Evolutionary conservation across 2,888 invertebrate species (phyloP), one percentile per base, ranked within the genome.

Genomic region (Calameuta filiformis): DNA sequence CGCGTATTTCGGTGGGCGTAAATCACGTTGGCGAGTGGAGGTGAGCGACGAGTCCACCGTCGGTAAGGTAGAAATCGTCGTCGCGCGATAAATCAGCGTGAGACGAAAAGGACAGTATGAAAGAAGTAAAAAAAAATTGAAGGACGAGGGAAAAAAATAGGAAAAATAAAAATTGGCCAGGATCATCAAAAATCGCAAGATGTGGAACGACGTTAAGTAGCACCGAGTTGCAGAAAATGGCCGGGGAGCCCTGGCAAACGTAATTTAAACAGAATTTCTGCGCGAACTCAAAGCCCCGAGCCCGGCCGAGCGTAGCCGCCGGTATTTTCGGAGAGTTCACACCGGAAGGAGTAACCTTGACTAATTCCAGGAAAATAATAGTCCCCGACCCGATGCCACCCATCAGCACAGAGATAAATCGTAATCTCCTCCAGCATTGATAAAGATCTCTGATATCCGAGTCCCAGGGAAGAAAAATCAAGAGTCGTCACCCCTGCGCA

Each of bases 271-370:
- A 75, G n/a, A 37, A 77, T 75, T 75, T 73, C 74, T 35, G n/a
- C 37, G 15, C 69, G 68, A 73, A 30, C 30, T 56, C 56, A 23
- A 56, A 56, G 56, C 56, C 56, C 56, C 23, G 56, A 56, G 56
- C 56, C 56, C 23, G 56, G 56, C 56, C 56, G 56, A 56, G 56
- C 56, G 56, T 56, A 6, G 23, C 56, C 56, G 76, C 73, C 73
- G 78, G 73, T 78, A 78, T 78, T 78, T 78, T 76, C 68, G 76
- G 78, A 75, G 35, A 76, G 78, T 78, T 78, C 73, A 34, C 56
- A 76, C 76, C 78, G 78, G 78, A 78, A 78, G 78, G 76, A 75
- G 78, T 71, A 78, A 78, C 78, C 78, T 78, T 78, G 75, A 76
- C 78, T 78, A 71, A 71, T 71, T 34, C 74, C 35, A 74, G 23